Conservation (phyloP, 37 sponge, comb jelly and placozoan genomes). For the Spongilla lacustris region DNA sequence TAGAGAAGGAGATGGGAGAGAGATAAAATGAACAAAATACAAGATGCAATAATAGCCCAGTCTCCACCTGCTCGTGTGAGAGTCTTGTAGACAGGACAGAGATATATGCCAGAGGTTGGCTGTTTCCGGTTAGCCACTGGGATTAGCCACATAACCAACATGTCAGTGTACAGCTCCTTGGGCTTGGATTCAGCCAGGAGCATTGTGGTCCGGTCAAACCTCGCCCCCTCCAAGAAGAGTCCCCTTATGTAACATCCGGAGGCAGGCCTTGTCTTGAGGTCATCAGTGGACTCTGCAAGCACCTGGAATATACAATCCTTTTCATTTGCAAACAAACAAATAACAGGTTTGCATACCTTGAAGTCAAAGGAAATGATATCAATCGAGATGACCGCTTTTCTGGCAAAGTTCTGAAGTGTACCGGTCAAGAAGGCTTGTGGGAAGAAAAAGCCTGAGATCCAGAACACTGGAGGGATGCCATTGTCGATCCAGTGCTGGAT, state of each 20-base stretch:
- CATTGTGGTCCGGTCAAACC: constrained; percentile 71
- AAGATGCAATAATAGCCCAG: not conserved
- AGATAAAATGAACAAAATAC: too few species aligned
- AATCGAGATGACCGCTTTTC: constrained; percentile 91
- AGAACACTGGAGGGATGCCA: constrained; percentile 81
- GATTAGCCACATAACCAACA: constrained; percentile 92
- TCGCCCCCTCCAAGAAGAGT: constrained; percentile 92
- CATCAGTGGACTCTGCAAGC: constrained; percentile 33
- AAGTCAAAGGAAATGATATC: constrained; percentile 94
- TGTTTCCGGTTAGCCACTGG: constrained; percentile 84
- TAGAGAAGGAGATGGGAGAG: not conserved
- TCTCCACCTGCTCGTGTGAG: constrained; percentile 90
- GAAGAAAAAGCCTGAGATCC: constrained; percentile 99
- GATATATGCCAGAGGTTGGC: constrained; percentile 83
- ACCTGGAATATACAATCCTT: constrained; percentile 33
- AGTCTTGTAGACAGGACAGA: constrained; percentile 99
- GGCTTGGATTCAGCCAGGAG: constrained; percentile 90
- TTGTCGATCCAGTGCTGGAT: constrained; percentile 88
- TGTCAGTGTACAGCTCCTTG: constrained; percentile 94
- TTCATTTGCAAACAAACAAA: not conserved
- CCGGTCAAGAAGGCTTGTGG: constrained; percentile 98
- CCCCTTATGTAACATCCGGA: constrained; percentile 96
- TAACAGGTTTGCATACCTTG: constrained; percentile 33
- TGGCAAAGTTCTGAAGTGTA: constrained; percentile 98
- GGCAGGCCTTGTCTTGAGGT: constrained; percentile 80